Percentiles rank a stretch among this genome's conserved stretches.
These are phyloP conservation scores for Ischnura elegans DNA, from an alignment of 2,888 invertebrate genomes.

Conservation along the genomic window DNA sequence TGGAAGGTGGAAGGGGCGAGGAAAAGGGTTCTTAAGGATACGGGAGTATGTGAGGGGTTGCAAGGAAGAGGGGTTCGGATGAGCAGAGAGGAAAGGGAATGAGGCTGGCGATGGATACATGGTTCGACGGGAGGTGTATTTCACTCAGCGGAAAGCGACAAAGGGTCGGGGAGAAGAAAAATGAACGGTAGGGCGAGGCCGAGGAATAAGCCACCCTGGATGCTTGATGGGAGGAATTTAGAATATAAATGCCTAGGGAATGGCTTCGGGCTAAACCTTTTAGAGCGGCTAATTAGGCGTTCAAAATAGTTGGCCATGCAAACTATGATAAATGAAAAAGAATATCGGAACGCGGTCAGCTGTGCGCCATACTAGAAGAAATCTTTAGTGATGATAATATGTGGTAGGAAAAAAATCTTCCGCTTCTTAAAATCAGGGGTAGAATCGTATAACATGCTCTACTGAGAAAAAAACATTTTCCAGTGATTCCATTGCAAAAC, in stretches of 20 bases:
- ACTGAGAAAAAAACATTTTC: too few relatives aligned
- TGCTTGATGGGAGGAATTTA: neutral
- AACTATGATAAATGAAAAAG: neutral
- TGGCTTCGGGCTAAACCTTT: neutral
- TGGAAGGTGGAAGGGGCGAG: neutral
- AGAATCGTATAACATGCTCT: too few relatives aligned
- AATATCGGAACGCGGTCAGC: too few relatives aligned
- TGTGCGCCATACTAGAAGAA: too few relatives aligned
- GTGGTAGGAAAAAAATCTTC: too few relatives aligned
- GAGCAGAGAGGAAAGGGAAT: neutral
- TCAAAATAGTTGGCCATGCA: neutral
- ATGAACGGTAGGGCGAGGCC: neutral
- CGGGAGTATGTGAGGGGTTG: neutral
- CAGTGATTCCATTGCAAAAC: too few relatives aligned
- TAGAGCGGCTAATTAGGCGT: neutral
- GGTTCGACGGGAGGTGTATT: slow-evolving; percentile 35
- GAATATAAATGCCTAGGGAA: neutral
- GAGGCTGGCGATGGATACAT: neutral
- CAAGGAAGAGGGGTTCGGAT: neutral
- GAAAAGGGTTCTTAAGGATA: neutral
- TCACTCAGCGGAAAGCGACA: slow-evolving; percentile 33
- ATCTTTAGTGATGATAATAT: too few relatives aligned
- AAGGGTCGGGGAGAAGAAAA: neutral
- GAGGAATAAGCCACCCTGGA: neutral
- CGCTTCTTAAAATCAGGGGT: too few relatives aligned